Conservation (phyloP, 2,888 invertebrate genomes). For the Parochlus steinenii region DNA sequence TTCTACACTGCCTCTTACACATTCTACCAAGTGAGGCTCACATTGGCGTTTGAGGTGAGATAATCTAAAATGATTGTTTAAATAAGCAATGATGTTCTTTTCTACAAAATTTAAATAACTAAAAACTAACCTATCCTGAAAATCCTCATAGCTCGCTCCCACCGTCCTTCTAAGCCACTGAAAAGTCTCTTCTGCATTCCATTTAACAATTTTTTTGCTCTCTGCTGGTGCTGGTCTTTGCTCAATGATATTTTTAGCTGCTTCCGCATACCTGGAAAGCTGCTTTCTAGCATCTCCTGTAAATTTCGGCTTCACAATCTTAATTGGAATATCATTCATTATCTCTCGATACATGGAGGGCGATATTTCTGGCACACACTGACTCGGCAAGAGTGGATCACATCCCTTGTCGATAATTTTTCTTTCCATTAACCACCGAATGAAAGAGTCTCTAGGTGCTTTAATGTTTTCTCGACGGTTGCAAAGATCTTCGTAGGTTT, state of each 20-base stretch:
- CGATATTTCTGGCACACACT: constrained; percentile 83
- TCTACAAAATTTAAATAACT: neutral
- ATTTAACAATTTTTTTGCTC: constrained; percentile 91
- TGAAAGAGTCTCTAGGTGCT: constrained; percentile 91
- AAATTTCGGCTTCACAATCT: constrained; percentile 86
- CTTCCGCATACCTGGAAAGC: constrained; percentile 83
- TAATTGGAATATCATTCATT: constrained; percentile 95
- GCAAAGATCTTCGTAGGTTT: constrained; percentile 87
- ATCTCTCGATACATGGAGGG: constrained; percentile 92
- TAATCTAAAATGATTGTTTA: constrained; percentile 36
- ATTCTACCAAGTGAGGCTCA: constrained; percentile 88
- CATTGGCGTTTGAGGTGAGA: constrained; percentile 87
- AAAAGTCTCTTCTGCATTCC: constrained; percentile 97
- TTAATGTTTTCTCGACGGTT: constrained; percentile 84
- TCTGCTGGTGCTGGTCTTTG: constrained; percentile 78
- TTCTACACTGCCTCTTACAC: constrained; percentile 87
- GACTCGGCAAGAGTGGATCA: constrained; percentile 82
- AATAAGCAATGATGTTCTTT: neutral
- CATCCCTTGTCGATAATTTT: constrained; percentile 80
- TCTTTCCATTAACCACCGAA: constrained; percentile 90
- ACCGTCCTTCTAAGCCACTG: constrained; percentile 87
- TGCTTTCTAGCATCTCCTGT: constrained; percentile 92
- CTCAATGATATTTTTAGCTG: constrained; percentile 93
- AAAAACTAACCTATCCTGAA: constrained; percentile 39
- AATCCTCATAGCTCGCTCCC: constrained; percentile 88